Percentiles rank a stretch among this genome's conserved stretches.
These are phyloP conservation scores for Parasteatoda tepidariorum DNA, from an alignment of 1,140 invertebrate genomes.

Conservation along the genomic window DNA sequence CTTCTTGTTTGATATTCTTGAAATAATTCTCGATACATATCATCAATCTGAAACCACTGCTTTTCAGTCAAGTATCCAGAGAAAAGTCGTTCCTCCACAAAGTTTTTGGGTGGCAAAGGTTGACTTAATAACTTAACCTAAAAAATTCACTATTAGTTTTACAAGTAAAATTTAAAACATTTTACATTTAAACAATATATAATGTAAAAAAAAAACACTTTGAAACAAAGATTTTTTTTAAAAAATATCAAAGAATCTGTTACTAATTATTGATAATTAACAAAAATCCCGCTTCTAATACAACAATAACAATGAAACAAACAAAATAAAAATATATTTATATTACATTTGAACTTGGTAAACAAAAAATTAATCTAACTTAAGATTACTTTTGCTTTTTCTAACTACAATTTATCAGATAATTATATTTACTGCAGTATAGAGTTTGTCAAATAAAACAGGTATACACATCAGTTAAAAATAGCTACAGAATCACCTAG, in stretches of 20 bases:
- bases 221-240: neutral
- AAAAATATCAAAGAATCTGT: neutral
- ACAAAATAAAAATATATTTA: no score
- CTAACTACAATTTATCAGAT: no score
- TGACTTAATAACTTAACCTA: constrained; percentile 77
- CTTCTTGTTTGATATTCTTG: constrained; percentile 85
- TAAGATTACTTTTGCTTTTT: no score
- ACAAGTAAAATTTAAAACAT: no score
- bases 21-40: constrained; percentile 78
- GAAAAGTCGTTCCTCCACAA: constrained; percentile 82
- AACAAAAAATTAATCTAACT: no score
- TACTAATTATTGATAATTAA: neutral
- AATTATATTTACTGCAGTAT: no score
- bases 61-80: constrained; percentile 79
- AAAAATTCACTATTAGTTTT: neutral
- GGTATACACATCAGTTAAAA: no score
- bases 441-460: no score
- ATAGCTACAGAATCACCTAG: no score
- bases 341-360: no score
- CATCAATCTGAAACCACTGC: constrained; percentile 83
- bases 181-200: neutral
- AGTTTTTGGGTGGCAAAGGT: constrained; percentile 72
- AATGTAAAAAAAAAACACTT: neutral
- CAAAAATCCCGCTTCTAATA: no score
- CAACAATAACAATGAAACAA: no score